Percentiles rank a stretch among this genome's conserved stretches.
Evolutionary conservation across 1,140 invertebrate species (phyloP).

Genomic region (Leptinotarsa texana): DNA sequence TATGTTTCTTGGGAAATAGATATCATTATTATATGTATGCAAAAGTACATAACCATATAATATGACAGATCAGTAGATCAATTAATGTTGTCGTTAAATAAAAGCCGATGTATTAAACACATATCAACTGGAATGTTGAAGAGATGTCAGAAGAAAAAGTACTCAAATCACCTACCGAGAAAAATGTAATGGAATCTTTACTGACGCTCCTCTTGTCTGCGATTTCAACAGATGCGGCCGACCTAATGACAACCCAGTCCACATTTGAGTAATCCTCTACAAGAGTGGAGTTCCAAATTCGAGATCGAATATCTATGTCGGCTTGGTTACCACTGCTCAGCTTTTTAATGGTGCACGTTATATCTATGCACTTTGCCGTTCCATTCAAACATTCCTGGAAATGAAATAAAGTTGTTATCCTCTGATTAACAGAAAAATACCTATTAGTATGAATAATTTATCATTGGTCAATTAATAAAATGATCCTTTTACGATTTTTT

Average conservation of each 20-base stretch:
- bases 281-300: constrained; percentile 89
- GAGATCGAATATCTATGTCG: constrained; percentile 77
- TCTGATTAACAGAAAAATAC: too few species aligned
- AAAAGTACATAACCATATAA: too few species aligned
- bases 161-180: constrained; percentile 29
- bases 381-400: constrained; percentile 69
- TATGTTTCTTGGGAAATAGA: too few species aligned
- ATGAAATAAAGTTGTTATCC: constrained; percentile 55
- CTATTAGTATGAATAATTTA: too few species aligned
- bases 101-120: too few species aligned
- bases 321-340: constrained; percentile 73
- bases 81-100: too few species aligned
- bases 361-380: constrained; percentile 84
- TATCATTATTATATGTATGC: too few species aligned
- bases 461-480: too few species aligned
- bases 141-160: neutral
- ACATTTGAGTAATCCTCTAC: constrained; percentile 85
- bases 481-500: too few species aligned
- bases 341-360: constrained; percentile 78
- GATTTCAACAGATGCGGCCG: constrained; percentile 74
- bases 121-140: too few species aligned
- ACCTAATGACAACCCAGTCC: constrained; percentile 80
- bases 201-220: constrained; percentile 73
- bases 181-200: constrained; percentile 64
- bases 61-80: too few species aligned